Evolutionary conservation across 1,140 invertebrate species (phyloP).

Genomic region (Aphelinus certus): DNA sequence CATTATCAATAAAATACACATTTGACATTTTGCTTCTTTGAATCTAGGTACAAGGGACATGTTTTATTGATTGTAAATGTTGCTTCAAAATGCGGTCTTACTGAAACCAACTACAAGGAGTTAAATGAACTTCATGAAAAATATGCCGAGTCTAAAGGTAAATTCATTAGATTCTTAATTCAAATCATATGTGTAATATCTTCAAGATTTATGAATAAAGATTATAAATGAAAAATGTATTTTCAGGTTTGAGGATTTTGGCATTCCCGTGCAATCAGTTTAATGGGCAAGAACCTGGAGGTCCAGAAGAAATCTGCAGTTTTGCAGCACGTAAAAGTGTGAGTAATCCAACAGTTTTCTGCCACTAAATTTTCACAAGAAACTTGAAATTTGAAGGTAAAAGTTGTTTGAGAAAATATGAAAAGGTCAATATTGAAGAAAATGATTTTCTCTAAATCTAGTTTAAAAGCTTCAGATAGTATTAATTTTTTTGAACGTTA

Average conservation of each 20-base stretch:
- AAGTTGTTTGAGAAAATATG: too few relatives aligned
- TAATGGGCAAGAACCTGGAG: slow-evolving; percentile 80
- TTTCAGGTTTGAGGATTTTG: slow-evolving; percentile 75
- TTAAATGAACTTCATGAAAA: slow-evolving; percentile 81
- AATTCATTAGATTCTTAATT: slow-evolving; percentile 9
- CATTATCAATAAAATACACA: too few relatives aligned
- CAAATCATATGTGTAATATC: background rate
- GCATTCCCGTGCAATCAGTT: slow-evolving; percentile 98
- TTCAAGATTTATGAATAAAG: slow-evolving; percentile 18
- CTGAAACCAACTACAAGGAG: slow-evolving; percentile 82
- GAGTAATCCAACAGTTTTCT: slow-evolving; percentile 46
- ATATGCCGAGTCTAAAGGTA: slow-evolving; percentile 72
- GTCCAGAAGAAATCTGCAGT: slow-evolving; percentile 77
- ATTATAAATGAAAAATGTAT: slow-evolving; percentile 16
- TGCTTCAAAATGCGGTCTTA: slow-evolving; percentile 88
- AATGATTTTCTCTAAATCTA: too few relatives aligned
- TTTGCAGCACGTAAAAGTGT: slow-evolving; percentile 79
- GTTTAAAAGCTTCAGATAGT: too few relatives aligned
- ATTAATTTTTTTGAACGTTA: too few relatives aligned
- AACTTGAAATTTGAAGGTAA: too few relatives aligned
- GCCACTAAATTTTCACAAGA: too few relatives aligned
- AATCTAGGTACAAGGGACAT: slow-evolving; percentile 72
- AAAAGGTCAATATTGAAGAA: too few relatives aligned
- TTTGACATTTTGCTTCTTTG: background rate
- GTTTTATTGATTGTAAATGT: slow-evolving; percentile 88